These are phyloP conservation scores for Venusia cambrica DNA, from an alignment of 2,888 invertebrate species.

Conservation along the genomic window DNA sequence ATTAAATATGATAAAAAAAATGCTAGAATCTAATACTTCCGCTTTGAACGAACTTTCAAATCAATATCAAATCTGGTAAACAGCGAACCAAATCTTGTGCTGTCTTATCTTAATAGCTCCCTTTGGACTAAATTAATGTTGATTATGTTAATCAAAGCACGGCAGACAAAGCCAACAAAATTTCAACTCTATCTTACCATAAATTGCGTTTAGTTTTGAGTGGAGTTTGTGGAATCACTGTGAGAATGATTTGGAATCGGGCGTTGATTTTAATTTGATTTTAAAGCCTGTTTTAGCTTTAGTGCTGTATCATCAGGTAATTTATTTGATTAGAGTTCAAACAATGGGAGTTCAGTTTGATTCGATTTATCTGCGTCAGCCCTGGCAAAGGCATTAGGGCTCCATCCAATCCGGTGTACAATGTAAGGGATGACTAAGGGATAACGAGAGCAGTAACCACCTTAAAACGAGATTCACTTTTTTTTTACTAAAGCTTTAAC, in stretches of 20 bases:
- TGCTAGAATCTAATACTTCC: slow-evolving; percentile 1
- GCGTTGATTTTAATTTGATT: slow-evolving; percentile 28
- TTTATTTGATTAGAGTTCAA: slow-evolving; percentile 28
- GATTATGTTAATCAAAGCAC: slow-evolving; percentile 16
- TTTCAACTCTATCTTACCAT: not conserved
- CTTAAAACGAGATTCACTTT: too few relatives aligned
- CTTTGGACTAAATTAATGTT: slow-evolving; percentile 13
- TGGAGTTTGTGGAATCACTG: slow-evolving; percentile 3
- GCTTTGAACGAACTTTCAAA: slow-evolving; percentile 8
- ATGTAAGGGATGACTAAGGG: too few relatives aligned
- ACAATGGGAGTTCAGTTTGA: slow-evolving; percentile 12
- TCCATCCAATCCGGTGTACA: too few relatives aligned
- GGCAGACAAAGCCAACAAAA: not conserved
- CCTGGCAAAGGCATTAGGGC: too few relatives aligned
- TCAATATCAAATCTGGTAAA: slow-evolving; percentile 8
- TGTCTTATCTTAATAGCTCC: slow-evolving; percentile 13
- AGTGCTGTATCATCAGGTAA: slow-evolving; percentile 24
- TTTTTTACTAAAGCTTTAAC: too few relatives aligned
- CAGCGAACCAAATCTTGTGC: slow-evolving; percentile 7
- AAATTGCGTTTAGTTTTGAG: slow-evolving; percentile 4
- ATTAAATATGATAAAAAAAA: too few relatives aligned
- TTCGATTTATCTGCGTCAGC: too few relatives aligned
- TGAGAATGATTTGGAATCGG: slow-evolving; percentile 23
- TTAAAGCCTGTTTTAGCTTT: slow-evolving; percentile 22
- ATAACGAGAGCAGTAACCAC: too few relatives aligned